Conservation (phyloP, 2,113 vertebrate species). For the Collichthys lucidus region DNA sequence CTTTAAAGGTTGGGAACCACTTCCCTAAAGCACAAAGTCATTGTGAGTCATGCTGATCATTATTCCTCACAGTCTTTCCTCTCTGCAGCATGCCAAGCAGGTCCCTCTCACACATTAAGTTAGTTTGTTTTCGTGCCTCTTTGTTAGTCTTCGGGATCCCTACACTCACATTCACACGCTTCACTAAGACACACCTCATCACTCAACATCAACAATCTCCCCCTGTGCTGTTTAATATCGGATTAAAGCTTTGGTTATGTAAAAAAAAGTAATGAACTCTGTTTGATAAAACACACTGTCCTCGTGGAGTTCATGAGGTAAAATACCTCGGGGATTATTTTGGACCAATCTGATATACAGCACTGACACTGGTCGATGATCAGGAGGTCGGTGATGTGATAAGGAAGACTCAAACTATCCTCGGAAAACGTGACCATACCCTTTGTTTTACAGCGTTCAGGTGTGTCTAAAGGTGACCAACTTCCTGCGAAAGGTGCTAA, state of each 20-base stretch:
- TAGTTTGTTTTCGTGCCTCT: slow-evolving; percentile 3
- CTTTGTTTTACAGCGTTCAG: not conserved
- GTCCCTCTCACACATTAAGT: not conserved
- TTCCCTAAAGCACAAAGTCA: not conserved
- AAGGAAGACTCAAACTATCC: not conserved
- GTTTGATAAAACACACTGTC: slow-evolving; percentile 53
- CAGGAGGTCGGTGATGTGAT: slow-evolving; percentile 5
- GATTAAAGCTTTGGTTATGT: slow-evolving; percentile 70
- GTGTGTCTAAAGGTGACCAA: not conserved
- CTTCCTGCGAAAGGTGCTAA: not conserved
- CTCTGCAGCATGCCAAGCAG: slow-evolving; percentile 5
- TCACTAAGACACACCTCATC: slow-evolving; percentile 13
- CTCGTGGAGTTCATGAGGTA: slow-evolving; percentile 24
- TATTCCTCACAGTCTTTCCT: not conserved
- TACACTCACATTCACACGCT: slow-evolving; percentile 19
- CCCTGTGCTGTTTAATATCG: slow-evolving; percentile 48
- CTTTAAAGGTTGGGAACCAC: not conserved
- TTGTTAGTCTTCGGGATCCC: not conserved
- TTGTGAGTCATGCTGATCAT: not conserved
- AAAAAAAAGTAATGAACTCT: slow-evolving; percentile 38
- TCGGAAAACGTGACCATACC: not conserved
- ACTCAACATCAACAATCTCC: slow-evolving; percentile 29
- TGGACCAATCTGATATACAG: slow-evolving; percentile 30
- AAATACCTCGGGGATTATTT: slow-evolving; percentile 53
- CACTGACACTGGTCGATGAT: slow-evolving; percentile 6